Evolutionary conservation across 2,888 invertebrate species (phyloP).

Genomic region (Acanthosoma haemorrhoidale): DNA sequence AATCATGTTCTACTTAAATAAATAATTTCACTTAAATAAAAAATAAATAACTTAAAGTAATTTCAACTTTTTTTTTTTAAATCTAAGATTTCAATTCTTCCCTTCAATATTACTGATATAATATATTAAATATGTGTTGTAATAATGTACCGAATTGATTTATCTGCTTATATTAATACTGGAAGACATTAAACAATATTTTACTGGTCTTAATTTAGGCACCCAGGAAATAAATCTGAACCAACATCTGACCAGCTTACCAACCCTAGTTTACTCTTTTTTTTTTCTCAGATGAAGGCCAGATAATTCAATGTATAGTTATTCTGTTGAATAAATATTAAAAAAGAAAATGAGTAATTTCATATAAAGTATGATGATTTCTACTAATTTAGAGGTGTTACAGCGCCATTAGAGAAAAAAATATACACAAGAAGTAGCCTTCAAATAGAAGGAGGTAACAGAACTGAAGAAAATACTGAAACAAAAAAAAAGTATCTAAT

Average conservation of each 20-base stretch:
- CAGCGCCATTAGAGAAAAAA: neutral
- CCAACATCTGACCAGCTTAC: neutral
- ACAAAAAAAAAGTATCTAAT: neutral
- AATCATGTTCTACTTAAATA: too few relatives aligned
- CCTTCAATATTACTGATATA: too few relatives aligned
- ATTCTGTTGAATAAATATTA: neutral
- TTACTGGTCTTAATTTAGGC: neutral
- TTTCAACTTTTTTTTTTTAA: too few relatives aligned
- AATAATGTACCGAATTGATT: too few relatives aligned
- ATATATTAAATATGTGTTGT: too few relatives aligned
- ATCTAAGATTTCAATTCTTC: too few relatives aligned
- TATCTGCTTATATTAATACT: constrained; percentile 3
- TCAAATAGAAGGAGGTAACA: neutral
- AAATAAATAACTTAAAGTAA: too few relatives aligned
- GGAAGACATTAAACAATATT: constrained; percentile 24
- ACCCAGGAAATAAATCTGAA: neutral
- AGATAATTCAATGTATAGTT: neutral
- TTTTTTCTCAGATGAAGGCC: neutral
- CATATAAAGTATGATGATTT: neutral
- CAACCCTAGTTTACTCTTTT: neutral
- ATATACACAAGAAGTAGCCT: neutral
- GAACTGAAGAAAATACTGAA: neutral
- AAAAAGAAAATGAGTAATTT: neutral
- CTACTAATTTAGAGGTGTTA: neutral
- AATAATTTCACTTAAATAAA: too few relatives aligned